Evolutionary conservation across 2,113 vertebrate genomes (phyloP), one percentile per base, ranked within the genome.

Genomic region (Macrotus californicus): DNA sequence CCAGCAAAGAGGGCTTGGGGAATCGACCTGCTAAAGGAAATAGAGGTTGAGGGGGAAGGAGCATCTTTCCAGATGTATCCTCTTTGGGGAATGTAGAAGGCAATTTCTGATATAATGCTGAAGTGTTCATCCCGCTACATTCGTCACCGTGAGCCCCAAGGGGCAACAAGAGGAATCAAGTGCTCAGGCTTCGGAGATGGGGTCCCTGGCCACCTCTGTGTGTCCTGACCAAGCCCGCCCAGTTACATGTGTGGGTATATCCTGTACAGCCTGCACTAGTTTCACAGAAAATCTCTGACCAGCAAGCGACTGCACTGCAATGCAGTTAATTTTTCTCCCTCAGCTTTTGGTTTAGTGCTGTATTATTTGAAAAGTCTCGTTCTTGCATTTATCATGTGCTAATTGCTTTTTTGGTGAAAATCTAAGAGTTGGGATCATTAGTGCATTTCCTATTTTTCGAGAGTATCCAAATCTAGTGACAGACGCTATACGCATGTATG

Each of bases 361-460:
- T 39, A 50, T 96, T 96, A 95, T 94, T 97, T 73, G 83, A 93
- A 91, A 75, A 54, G 64, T 83, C 90, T 19, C 29, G 24, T 77
- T 41, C 73, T 93, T 84, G 21, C 29, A 31, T 97, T 93, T 61
- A 79, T 96, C 77, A 66, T 76, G 67, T 66, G 92, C n/a, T 70
- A 87, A 75, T 84, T 39, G 0, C 9, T 80, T 95, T 77, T 72
- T 48, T 54, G 73, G 14, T 16, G 91, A 64, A 69, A 0, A 31
- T 39, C 41, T 39, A 93, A 96, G 81, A 70, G 18, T 87, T 13
- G 85, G 24, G 73, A 2, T 4, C 87, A 70, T 86, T 79, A 75
- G 48, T 72, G 70, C 93, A 91, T 93, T 67, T 87, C 59, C 34
- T 94, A 31, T 15, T 73, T 89, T 69, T 66, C 85, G 24, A 7